Evolutionary conservation across 2,888 invertebrate genomes (phyloP), one percentile per base, ranked within the genome.

Genomic region (Chymomyza procnemis): DNA sequence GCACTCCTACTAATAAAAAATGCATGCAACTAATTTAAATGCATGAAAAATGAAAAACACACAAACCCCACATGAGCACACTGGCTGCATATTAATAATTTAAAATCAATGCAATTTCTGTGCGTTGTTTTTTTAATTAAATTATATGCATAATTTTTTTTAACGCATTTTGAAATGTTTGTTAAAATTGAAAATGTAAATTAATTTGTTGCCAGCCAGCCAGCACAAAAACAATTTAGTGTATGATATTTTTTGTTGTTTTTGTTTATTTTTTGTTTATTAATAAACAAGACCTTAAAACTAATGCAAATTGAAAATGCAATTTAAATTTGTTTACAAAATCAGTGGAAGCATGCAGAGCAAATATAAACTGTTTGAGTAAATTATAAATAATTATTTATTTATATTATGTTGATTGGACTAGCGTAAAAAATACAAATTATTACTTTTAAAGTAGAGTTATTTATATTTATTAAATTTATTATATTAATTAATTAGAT

Each of bases 11-110:
- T 71, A 59, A 82, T 80, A 71, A 70, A 85, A 69, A 67, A 80
- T 82, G 21, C 67, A 80, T 80, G 69, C 46, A 56, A 73, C 78
- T 82, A 82, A 80, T 80, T 85, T 82, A 85, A 71, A 80, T 80
- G 83, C 80, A 80, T 82, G 85, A 70, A 59, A 66, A 61, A 21
- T 52, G 21, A 0, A n/a, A 59, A 26, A 47, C 22, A 64, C 19
- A 41, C 18, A 12, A 55, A 58, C 9, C 34, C 26, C 34, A 22
- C 2, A 22, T 26, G 26, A 8, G 8, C 26, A 26, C 26, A 26
- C 50, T 12, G 58, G 67, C 61, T 66, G 66, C 58, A 61, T 61
- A 77, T 73, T 26, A 26, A 26, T 26, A 26, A 69, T 72, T 79
- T 62, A 80, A 67, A 18, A 41, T n/a, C 48, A 52, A 21, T 66